Percentiles rank a stretch among this genome's conserved stretches.
phyloP scores from a whole-genome alignment of 1,140 invertebrate genomes.

The Pseudomyrmex cubaensis region DNA sequence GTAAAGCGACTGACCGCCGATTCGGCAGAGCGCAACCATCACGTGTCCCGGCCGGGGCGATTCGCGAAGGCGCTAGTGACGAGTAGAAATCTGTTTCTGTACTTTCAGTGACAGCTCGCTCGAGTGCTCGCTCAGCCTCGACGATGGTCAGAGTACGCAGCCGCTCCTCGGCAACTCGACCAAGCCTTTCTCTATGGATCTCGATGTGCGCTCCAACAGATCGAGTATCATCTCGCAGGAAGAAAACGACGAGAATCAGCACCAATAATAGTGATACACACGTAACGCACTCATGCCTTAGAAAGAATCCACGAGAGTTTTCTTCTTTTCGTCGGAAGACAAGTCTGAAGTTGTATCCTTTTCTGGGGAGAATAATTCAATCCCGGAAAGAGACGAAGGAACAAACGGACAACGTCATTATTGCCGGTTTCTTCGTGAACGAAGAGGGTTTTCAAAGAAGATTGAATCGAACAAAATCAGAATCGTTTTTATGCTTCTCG shows the following conservation, averaged over 20 bases:
- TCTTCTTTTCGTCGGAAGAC: not conserved
- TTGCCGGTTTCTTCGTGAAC: conserved; percentile 86
- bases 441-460: conserved; percentile 94
- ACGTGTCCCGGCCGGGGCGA: conserved; percentile 46
- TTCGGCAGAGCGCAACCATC: conserved; percentile 48
- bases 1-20: conserved; percentile 76
- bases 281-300: conserved; percentile 60
- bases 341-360: conserved; percentile 9
- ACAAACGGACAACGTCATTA: not conserved
- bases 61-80: conserved; percentile 76
- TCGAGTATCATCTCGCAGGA: conserved; percentile 86
- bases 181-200: conserved; percentile 86
- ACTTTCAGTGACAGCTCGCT: conserved; percentile 86
- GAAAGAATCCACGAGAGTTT: conserved; percentile 26
- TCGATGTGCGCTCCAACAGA: conserved; percentile 86
- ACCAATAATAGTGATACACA: conserved; percentile 63
- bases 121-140: conserved; percentile 82
- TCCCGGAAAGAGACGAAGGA: not conserved
- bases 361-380: not conserved
- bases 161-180: conserved; percentile 74
- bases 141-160: conserved; percentile 74
- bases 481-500: not conserved
- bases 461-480: conserved; percentile 77
- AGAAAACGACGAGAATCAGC: conserved; percentile 78
- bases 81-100: conserved; percentile 84